A percentile compares a stretch with the other conserved stretches of the same genome.
Conservation (phyloP, 1,140 invertebrate genomes). For the Drosophila kikkawai region DNA sequence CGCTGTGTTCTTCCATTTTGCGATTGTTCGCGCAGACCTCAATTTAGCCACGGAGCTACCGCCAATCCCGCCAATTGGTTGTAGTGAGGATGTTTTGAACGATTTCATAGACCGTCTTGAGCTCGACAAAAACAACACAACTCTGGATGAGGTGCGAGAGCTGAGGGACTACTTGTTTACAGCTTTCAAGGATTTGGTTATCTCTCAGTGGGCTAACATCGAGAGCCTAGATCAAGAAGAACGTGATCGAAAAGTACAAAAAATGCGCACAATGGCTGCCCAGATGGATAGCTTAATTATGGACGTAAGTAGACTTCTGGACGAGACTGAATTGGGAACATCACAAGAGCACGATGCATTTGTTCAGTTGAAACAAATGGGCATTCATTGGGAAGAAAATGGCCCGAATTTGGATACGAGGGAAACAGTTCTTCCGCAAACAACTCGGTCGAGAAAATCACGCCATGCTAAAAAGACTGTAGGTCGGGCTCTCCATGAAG, state of each 20-base stretch:
- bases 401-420: neutral
- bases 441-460: neutral
- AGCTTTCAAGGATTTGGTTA: constrained; percentile 41
- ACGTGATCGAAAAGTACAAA: neutral
- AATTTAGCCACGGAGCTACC: constrained; percentile 8
- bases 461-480: neutral
- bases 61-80: constrained; percentile 28
- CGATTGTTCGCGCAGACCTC: neutral
- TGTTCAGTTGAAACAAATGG: neutral
- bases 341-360: neutral
- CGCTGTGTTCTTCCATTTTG: constrained; percentile 1
- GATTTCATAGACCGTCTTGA: constrained; percentile 43
- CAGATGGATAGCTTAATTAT: constrained; percentile 19
- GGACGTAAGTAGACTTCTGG: constrained; percentile 29
- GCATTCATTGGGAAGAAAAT: neutral
- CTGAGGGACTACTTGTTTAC: constrained; percentile 41
- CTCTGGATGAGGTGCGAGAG: constrained; percentile 27
- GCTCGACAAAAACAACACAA: neutral
- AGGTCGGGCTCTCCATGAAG: neutral
- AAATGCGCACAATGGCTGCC: neutral
- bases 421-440: constrained; percentile 13
- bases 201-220: constrained; percentile 1
- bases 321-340: neutral
- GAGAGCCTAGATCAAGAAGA: constrained; percentile 2
- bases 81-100: constrained; percentile 38